Evolutionary conservation across 2,888 invertebrate genomes (phyloP).

Genomic region (Leucoma salicis): DNA sequence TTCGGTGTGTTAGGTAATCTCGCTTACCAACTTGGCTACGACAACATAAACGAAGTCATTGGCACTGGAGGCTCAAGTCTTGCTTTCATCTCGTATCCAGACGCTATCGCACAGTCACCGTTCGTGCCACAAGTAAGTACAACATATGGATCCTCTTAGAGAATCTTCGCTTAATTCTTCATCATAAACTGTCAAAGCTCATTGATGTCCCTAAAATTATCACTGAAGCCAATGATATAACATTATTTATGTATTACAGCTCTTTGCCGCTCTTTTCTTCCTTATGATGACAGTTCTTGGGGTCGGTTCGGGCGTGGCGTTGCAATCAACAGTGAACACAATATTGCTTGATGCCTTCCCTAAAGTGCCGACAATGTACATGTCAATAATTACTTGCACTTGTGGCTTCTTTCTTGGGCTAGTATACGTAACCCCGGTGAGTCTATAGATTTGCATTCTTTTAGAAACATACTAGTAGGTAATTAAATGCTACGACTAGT

Average conservation of each 20-base stretch:
- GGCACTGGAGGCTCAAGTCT: slow-evolving; percentile 88
- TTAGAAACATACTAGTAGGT: too few species aligned
- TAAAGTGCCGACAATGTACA: slow-evolving; percentile 79
- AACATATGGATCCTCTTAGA: too few species aligned
- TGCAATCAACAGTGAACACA: slow-evolving; percentile 85
- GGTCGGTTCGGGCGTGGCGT: slow-evolving; percentile 88
- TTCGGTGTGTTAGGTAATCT: slow-evolving; percentile 92
- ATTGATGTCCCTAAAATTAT: too few species aligned
- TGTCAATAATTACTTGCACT: slow-evolving; percentile 77
- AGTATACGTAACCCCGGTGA: slow-evolving; percentile 89
- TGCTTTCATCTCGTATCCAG: slow-evolving; percentile 93
- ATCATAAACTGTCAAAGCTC: too few species aligned
- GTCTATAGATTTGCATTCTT: slow-evolving; percentile 16
- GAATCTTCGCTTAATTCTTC: too few species aligned
- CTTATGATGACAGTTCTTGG: slow-evolving; percentile 91
- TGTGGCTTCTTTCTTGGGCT: slow-evolving; percentile 85
- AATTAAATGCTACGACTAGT: too few species aligned
- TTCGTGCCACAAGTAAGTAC: slow-evolving; percentile 86
- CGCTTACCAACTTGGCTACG: slow-evolving; percentile 83
- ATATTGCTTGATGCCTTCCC: slow-evolving; percentile 87
- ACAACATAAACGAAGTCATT: slow-evolving; percentile 85
- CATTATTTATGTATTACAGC: slow-evolving; percentile 73
- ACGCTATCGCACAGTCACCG: slow-evolving; percentile 89
- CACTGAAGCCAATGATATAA: too few species aligned
- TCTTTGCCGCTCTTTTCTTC: slow-evolving; percentile 90